A percentile compares a stretch with the other conserved stretches of the same genome.
These are phyloP conservation scores for Monochamus alternatus DNA, from an alignment of 2,888 invertebrate genomes.

Conservation along the genomic window DNA sequence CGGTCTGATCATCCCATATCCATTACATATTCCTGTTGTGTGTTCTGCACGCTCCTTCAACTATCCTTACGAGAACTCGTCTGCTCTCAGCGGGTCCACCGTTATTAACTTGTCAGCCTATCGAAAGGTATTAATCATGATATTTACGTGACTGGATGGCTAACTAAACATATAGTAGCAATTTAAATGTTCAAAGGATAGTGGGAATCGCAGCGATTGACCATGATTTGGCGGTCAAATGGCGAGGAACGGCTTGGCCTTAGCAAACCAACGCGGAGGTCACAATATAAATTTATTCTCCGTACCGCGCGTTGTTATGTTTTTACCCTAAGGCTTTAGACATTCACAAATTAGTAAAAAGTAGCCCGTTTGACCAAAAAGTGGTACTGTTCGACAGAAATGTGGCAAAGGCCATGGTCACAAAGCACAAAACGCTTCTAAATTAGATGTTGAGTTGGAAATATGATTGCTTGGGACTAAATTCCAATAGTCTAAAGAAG, in stretches of 20 bases:
- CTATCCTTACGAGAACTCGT: background rate
- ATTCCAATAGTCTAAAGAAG: no score
- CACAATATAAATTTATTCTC: constrained; percentile 40
- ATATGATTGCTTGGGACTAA: no score
- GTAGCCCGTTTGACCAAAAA: background rate
- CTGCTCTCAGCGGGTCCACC: background rate
- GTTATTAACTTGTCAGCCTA: constrained; percentile 27
- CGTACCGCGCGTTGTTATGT: constrained; percentile 23
- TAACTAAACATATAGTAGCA: constrained; percentile 30
- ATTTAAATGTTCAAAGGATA: constrained; percentile 38
- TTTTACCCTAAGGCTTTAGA: constrained; percentile 30
- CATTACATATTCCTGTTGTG: background rate
- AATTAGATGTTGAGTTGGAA: no score
- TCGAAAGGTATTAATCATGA: constrained; percentile 31
- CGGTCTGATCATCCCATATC: background rate
- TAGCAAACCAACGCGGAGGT: constrained; percentile 51
- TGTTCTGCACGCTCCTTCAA: background rate
- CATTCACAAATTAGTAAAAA: constrained; percentile 24
- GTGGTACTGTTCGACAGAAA: background rate
- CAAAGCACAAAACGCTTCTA: no score
- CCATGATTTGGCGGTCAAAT: constrained; percentile 56
- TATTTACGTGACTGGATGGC: constrained; percentile 30
- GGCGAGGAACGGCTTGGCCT: constrained; percentile 54
- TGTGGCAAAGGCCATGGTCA: background rate
- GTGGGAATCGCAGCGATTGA: constrained; percentile 50